Conservation (phyloP, 2,113 vertebrate genomes). For the Colistium nudipinnis region DNA sequence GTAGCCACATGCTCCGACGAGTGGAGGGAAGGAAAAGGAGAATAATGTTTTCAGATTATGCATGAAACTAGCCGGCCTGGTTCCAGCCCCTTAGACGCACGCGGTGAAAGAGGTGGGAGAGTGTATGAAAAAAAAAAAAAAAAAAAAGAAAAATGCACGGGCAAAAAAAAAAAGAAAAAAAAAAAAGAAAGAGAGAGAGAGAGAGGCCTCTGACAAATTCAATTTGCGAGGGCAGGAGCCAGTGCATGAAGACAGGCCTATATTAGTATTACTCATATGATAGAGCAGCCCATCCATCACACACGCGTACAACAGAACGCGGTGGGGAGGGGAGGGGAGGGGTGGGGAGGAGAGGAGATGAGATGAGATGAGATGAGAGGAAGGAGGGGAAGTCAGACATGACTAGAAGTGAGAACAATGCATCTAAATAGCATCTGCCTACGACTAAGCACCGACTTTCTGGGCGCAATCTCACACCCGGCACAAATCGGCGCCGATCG, state of each 20-base stretch:
- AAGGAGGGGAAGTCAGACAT: constrained; percentile 3
- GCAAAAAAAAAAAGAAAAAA: constrained; percentile 20
- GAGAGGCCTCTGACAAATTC: constrained; percentile 65
- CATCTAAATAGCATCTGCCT: constrained; percentile 28
- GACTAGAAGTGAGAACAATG: constrained; percentile 43
- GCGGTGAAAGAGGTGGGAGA: constrained; percentile 36
- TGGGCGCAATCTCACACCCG: neutral
- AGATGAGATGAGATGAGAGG: constrained; percentile 31
- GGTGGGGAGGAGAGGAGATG: constrained; percentile 1
- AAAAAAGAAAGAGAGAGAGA: constrained; percentile 30
- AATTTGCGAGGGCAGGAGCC: constrained; percentile 65
- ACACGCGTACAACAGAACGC: constrained; percentile 35
- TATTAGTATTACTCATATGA: constrained; percentile 77
- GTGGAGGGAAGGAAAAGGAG: neutral
- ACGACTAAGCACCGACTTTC: constrained; percentile 18
- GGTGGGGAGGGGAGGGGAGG: constrained; percentile 40
- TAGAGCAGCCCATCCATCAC: constrained; percentile 67
- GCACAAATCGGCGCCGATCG: neutral
- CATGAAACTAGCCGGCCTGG: constrained; percentile 36
- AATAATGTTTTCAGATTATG: constrained; percentile 39
- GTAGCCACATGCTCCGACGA: neutral
- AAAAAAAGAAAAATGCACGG: constrained; percentile 25
- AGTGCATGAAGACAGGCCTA: constrained; percentile 62
- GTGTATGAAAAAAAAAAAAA: constrained; percentile 38
- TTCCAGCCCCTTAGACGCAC: constrained; percentile 38